Evolutionary conservation across 1,140 invertebrate species (phyloP).

Genomic region (Heliothis subflexa): DNA sequence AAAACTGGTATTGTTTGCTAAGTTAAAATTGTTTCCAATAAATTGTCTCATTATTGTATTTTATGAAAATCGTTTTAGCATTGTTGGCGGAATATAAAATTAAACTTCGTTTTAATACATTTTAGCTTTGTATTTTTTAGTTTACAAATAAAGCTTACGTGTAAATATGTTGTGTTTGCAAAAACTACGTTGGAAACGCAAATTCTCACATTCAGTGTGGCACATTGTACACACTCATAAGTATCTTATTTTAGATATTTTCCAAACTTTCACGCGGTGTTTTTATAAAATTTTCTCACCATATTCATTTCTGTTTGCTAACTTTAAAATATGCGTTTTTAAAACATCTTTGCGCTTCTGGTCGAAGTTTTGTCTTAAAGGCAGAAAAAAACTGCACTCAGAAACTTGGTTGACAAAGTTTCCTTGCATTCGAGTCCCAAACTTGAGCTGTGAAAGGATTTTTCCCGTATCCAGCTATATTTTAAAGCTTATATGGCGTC

Average conservation of each 20-base stretch:
- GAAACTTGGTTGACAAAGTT: constrained; percentile 43
- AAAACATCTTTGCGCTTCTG: constrained; percentile 23
- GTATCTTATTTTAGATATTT: constrained; percentile 6
- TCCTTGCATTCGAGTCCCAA: constrained; percentile 40
- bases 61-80: constrained; percentile 1
- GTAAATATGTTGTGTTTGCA: not conserved
- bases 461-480: constrained; percentile 60
- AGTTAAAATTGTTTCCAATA: constrained; percentile 47
- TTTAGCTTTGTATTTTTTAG: constrained; percentile 10
- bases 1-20: not conserved
- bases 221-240: constrained; percentile 14
- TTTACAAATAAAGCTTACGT: not conserved
- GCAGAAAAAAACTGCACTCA: constrained; percentile 21
- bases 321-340: constrained; percentile 36
- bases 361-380: constrained; percentile 36
- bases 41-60: constrained; percentile 29
- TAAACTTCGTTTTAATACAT: not conserved
- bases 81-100: constrained; percentile 23
- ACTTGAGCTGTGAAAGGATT: constrained; percentile 56
- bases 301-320: constrained; percentile 25
- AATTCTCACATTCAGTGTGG: not conserved
- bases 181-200: not conserved
- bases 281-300: constrained; percentile 21
- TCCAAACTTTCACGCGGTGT: constrained; percentile 14
- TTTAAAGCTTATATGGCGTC: constrained; percentile 62